A percentile compares a stretch with the other conserved stretches of the same genome.
These are phyloP conservation scores for Drosophila atroscutellata DNA, from an alignment of 2,888 invertebrate species.

Conservation along the genomic window DNA sequence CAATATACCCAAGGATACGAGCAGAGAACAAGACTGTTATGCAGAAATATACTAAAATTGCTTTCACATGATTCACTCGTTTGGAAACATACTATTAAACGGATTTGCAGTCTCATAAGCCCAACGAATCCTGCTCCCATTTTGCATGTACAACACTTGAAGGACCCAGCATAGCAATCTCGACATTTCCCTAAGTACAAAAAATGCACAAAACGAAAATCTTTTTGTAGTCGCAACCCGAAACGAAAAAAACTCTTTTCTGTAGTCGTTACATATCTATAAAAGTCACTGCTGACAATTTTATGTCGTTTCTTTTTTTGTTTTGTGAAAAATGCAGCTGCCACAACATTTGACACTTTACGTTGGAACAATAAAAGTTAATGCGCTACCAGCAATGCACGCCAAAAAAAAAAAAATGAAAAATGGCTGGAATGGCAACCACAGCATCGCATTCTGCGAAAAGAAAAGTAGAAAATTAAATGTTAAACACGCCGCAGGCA, in stretches of 20 bases:
- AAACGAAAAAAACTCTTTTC: background rate
- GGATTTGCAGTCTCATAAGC: background rate
- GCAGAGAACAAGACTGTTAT: background rate
- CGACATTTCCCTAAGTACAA: background rate
- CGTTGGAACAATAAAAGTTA: slow-evolving; percentile 25
- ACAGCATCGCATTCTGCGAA: slow-evolving; percentile 25
- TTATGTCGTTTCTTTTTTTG: slow-evolving; percentile 12
- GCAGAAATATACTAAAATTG: background rate
- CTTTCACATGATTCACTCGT: background rate
- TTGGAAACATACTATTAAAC: background rate
- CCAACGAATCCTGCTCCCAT: background rate
- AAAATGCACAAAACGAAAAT: background rate
- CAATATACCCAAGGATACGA: background rate
- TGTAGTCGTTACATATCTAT: slow-evolving; percentile 20
- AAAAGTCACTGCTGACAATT: slow-evolving; percentile 41
- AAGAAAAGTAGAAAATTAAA: slow-evolving; percentile 14
- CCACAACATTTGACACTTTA: slow-evolving; percentile 12
- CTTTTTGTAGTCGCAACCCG: background rate
- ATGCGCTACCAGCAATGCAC: background rate
- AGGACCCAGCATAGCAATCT: background rate
- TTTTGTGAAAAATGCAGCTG: slow-evolving; percentile 20
- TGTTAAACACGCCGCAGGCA: slow-evolving; percentile 12
- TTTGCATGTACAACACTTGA: background rate
- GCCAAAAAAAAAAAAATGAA: background rate
- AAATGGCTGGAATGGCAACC: slow-evolving; percentile 22